These are phyloP conservation scores for Hylomyscus alleni DNA, from an alignment of 2,797 vertebrate genomes.

Conservation along the genomic window DNA sequence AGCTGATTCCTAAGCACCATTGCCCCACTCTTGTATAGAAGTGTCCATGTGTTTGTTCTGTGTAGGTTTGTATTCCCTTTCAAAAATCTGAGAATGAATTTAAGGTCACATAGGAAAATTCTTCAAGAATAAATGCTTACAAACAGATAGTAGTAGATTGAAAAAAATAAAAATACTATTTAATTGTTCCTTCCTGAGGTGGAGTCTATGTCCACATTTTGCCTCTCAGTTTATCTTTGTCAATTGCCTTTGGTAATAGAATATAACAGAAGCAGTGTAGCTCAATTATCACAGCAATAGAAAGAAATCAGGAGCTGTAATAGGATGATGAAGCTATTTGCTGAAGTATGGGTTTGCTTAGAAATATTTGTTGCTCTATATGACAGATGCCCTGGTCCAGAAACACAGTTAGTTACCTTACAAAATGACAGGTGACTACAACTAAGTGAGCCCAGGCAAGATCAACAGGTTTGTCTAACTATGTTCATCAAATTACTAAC, in stretches of 20 bases:
- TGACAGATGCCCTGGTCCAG: not conserved
- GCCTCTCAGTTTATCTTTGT: not conserved
- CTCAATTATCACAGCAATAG: not conserved
- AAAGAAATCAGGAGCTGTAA: not conserved
- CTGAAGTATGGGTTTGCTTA: not conserved
- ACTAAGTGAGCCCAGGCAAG: not conserved
- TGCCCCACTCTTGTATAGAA: not conserved
- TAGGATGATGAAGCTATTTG: not conserved
- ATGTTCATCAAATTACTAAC: not conserved
- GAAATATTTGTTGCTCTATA: not conserved
- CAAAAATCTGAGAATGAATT: conserved; percentile 32
- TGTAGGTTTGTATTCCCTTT: conserved; percentile 51
- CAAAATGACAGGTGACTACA: conserved; percentile 26
- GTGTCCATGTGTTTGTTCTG: conserved; percentile 19
- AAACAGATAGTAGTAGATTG: not conserved
- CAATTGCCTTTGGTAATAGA: conserved; percentile 41
- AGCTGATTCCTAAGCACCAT: not conserved
- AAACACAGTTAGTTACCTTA: not conserved
- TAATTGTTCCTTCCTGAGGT: not conserved
- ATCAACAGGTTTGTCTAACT: not conserved
- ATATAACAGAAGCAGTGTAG: not conserved
- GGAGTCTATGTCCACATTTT: not conserved
- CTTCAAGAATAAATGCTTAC: conserved; percentile 28
- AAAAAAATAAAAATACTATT: conserved; percentile 18
- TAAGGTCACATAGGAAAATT: not conserved